These are phyloP conservation scores for Lamprotornis superbus DNA, from an alignment of 2,113 vertebrate species.

Conservation along the genomic window DNA sequence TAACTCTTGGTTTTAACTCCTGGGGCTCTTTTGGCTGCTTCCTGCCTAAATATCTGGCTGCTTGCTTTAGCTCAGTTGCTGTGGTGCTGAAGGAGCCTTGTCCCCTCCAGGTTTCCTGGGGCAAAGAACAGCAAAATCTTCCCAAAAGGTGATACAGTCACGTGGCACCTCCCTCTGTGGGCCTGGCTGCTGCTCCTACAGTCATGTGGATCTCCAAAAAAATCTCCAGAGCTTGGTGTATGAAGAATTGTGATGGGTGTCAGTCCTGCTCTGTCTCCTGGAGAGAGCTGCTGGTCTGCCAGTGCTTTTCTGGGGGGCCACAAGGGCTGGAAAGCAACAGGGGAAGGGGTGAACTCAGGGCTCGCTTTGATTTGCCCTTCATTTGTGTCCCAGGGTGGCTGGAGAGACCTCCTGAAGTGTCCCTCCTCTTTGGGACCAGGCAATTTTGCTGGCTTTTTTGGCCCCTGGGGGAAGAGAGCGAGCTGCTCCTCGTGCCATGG, in stretches of 20 bases:
- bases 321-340: neutral
- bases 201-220: neutral
- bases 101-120: neutral
- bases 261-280: neutral
- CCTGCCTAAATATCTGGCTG: neutral
- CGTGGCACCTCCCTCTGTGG: neutral
- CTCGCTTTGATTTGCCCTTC: neutral
- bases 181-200: neutral
- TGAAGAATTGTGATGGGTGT: neutral
- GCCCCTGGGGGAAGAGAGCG: neutral
- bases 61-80: neutral
- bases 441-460: neutral
- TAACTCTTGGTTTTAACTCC: neutral
- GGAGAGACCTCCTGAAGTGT: neutral
- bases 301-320: neutral
- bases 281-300: neutral
- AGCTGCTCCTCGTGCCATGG: neutral
- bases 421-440: neutral
- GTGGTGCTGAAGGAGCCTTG: neutral
- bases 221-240: neutral
- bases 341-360: neutral
- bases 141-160: neutral
- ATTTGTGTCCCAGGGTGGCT: neutral
- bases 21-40: conserved; percentile 2
- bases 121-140: neutral